These are phyloP conservation scores for Ceyx cyanopectus DNA, from an alignment of 2,113 vertebrate genomes.

Conservation along the genomic window DNA sequence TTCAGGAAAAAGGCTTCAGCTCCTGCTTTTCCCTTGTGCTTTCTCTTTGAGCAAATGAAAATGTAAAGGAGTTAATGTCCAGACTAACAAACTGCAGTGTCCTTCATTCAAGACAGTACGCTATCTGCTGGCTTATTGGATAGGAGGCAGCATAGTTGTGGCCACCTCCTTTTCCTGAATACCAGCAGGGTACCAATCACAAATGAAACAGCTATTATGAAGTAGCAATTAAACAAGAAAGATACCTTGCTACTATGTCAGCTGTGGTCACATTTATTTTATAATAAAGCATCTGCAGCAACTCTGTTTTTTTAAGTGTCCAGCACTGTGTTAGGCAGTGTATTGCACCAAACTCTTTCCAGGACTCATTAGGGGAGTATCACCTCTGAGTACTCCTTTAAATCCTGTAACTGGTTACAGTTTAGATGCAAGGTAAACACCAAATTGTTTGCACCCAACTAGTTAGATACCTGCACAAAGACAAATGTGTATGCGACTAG, in stretches of 20 bases:
- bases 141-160: background rate
- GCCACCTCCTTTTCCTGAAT: background rate
- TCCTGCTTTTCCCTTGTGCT: background rate
- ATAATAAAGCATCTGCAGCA: background rate
- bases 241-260: rapidly evolving
- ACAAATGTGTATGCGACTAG: rapidly evolving
- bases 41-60: background rate
- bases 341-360: background rate
- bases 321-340: background rate
- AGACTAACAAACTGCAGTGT: background rate
- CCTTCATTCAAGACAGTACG: rapidly evolving
- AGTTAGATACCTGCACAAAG: background rate
- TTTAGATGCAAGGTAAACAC: background rate
- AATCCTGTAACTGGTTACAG: too few species aligned
- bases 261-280: background rate
- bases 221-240: background rate
- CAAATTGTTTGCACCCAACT: background rate
- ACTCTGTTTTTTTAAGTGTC: background rate
- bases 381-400: background rate
- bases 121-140: background rate
- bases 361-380: background rate
- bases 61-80: background rate
- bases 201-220: background rate
- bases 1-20: background rate
- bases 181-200: background rate